These are phyloP conservation scores for Caenorhabditis inopinata DNA, from an alignment of 1,140 invertebrate genomes.

Conservation along the genomic window DNA sequence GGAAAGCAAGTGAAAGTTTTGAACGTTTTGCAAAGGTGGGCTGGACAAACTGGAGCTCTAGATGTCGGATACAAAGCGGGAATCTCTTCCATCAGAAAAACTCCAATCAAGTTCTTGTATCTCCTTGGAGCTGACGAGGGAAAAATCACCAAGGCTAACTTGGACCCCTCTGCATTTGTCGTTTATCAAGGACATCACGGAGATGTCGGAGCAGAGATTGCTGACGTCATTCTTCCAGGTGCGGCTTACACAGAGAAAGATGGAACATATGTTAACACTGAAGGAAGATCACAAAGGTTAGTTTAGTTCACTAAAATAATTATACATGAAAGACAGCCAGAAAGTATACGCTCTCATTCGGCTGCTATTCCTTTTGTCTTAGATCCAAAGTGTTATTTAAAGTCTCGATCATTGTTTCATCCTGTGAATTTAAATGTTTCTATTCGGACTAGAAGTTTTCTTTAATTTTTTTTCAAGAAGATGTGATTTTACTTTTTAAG, in stretches of 20 bases:
- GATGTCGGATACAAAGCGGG: slow-evolving; percentile 82
- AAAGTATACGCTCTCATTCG: too few species aligned
- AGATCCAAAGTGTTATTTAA: too few species aligned
- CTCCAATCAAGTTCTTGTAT: slow-evolving; percentile 80
- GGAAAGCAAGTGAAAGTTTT: slow-evolving; percentile 53
- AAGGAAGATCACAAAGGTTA: slow-evolving; percentile 90
- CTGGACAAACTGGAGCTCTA: slow-evolving; percentile 85
- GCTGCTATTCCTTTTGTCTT: too few species aligned
- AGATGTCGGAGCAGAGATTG: slow-evolving; percentile 85
- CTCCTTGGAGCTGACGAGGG: slow-evolving; percentile 88
- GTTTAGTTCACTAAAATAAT: too few species aligned
- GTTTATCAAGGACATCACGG: slow-evolving; percentile 98
- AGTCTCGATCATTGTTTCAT: too few species aligned
- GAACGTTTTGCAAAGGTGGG: slow-evolving; percentile 67
- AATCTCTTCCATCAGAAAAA: slow-evolving; percentile 50
- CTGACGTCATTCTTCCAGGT: slow-evolving; percentile 89
- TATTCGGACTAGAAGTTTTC: too few species aligned
- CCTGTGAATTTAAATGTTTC: too few species aligned
- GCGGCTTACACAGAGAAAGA: slow-evolving; percentile 98
- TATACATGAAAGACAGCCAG: too few species aligned
- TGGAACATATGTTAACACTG: slow-evolving; percentile 92
- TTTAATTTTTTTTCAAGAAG: too few species aligned
- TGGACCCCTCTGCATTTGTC: slow-evolving; percentile 81
- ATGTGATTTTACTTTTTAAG: too few species aligned
- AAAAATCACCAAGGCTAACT: slow-evolving; percentile 76